Evolutionary conservation across 1,140 invertebrate species (phyloP), one percentile per base, ranked within the genome.

Genomic region (Pseudomyrmex pallidus): DNA sequence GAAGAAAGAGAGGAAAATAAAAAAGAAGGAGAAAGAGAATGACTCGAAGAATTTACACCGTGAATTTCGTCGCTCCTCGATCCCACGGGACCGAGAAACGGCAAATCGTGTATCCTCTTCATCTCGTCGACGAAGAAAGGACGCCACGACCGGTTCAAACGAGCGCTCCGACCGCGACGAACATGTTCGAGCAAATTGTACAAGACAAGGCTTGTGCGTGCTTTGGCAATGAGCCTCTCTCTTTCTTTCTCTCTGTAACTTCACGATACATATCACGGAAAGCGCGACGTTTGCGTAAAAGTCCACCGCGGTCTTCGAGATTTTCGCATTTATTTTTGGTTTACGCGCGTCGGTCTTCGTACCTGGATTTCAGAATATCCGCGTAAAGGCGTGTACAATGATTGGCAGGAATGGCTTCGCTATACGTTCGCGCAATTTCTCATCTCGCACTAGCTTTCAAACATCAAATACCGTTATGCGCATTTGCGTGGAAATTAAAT

Each of bases 101-200:
- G 78, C 80, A 73, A 25, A 3, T n/a, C 84, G 87, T 84, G 84
- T 88, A 88, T 88, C 87, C 87, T 89, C 87, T 89, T 88, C 84
- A 88, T 88, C 84, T 89, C 84, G 74, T 89, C 70, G 61, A 74
- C 74, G 87, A 85, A 82, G 80, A 88, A 84, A 86, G 80, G 87
- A 88, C 88, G 74, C 84, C 68, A 73, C 86, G 84, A 89, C 86
- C 88, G 88, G 82, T 90, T 89, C 82, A 90, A 87, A 91, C 90
- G 85, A 91, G 89, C 88, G 89, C 88, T 91, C 89, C 87, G 86
- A 90, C 90, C 88, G 85, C 86, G 87, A 90, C 89, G 88, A 87
- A 91, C 91, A 87, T 91, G 91, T 91, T 90, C 88, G 85, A 90
- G 91, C 90, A 91, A 91, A 91, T 91, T 91, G 90, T 91, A 91